Evolutionary conservation across 2,888 invertebrate genomes (phyloP).

Genomic region (Eucriotettix oculatus): DNA sequence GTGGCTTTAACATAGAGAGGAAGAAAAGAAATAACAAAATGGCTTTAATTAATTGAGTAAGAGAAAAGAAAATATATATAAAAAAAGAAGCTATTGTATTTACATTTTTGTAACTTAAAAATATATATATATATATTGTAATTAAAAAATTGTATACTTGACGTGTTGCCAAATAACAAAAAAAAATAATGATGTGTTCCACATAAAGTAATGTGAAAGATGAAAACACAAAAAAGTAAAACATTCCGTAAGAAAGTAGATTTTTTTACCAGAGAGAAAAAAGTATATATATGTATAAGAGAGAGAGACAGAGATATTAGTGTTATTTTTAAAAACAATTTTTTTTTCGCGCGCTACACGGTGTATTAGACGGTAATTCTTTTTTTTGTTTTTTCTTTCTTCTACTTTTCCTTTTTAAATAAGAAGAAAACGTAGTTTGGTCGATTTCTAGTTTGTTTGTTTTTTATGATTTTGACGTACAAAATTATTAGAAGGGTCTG

Average conservation of each 20-base stretch:
- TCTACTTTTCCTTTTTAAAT: too few relatives aligned
- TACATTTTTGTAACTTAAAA: conserved; percentile 6
- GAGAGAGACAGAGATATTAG: too few relatives aligned
- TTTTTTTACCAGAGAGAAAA: too few relatives aligned
- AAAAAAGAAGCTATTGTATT: conserved; percentile 8
- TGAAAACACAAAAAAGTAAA: too few relatives aligned
- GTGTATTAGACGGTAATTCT: too few relatives aligned
- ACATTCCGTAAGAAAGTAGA: too few relatives aligned
- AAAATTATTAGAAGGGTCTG: not conserved
- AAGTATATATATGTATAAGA: too few relatives aligned
- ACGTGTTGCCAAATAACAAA: conserved; percentile 32
- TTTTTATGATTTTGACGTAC: not conserved
- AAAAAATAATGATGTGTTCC: conserved; percentile 1
- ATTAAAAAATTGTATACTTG: conserved; percentile 12
- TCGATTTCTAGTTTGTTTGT: conserved; percentile 20
- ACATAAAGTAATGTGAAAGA: too few relatives aligned
- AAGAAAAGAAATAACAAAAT: conserved; percentile 14
- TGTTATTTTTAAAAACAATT: too few relatives aligned
- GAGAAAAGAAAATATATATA: conserved; percentile 2
- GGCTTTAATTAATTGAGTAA: conserved; percentile 19
- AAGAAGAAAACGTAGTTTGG: too few relatives aligned
- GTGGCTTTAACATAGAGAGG: conserved; percentile 11
- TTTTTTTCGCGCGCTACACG: too few relatives aligned
- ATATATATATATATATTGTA: too few relatives aligned
- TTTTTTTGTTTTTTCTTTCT: not conserved